Evolutionary conservation across 2,888 invertebrate species (phyloP), one percentile per base, ranked within the genome.

Genomic region (Sarcophaga carnaria): DNA sequence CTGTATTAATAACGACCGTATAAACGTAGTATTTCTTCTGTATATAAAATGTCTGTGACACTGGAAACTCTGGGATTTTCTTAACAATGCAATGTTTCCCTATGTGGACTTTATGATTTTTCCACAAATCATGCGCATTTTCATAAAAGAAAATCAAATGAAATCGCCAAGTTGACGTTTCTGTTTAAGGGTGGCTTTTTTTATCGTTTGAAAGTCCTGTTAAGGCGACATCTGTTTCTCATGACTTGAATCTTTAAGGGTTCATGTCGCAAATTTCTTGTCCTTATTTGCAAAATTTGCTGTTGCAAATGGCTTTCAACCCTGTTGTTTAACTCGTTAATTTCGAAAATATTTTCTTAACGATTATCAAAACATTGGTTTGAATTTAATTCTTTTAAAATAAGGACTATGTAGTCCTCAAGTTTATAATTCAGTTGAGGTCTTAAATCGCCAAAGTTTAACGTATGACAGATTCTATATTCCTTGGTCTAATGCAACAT

Each of bases 11-110:
- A 67, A 49, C 67, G 79, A 79, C 78, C 81, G 79, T 27, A 54
- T 54, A 14, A 82, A 79, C 81, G 81, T 79, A 82, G 72, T 74
- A 76, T 47, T 71, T 79, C 80, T 79, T 84, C 79, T 76, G 81
- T 82, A 83, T 89, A 90, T 90, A 89, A 91, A 91, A 91, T 90
- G 88, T 88, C 90, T 90, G 89, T 85, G 88, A 84, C 62, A 89
- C 88, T 89, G 89, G 90, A 91, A 90, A 87, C 89, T 90, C 89
- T 89, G 80, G 77, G 80, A 60, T 87, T 87, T 88, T 87, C 87
- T 79, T 79, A 71, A 70, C 20, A 84, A 75, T 84, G 87, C 81
- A 87, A 87, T 88, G 80, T 81, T 62, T 82, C 74, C 49, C 69
- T 54, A 37, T 86, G 88, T 88, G 88, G 86, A 88, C 66, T 66